Base-by-base conservation (phyloP, 2,888 invertebrate species). In the Cerastis rubricosa region DNA sequence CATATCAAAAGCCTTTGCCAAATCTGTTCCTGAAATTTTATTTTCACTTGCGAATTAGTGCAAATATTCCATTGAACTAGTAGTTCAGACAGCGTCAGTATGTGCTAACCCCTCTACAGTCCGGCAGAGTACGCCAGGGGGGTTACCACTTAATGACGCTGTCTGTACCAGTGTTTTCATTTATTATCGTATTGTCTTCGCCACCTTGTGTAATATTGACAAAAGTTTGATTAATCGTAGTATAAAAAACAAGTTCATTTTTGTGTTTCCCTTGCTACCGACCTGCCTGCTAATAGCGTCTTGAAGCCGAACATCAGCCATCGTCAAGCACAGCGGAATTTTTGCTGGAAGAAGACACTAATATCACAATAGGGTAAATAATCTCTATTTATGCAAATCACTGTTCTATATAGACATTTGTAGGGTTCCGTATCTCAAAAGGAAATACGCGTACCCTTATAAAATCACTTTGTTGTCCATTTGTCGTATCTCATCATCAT, bases 281-380 rank as follows among this genome's bases (percentile, higher is more conserved):
- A 5, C 29, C 12, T 25, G 2, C 11, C 14, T 25, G 40, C 43
- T 25, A 19, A 61, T 69, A 75, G 45, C 75, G 69, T 12, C 17
- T 51, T 51, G 78, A 75, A 51, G 19, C 35, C 49, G 75, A 75
- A 43, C 78, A 78, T 51, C 75, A 75, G 43, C 78, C 74, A 8
- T 75, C 74, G 22, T 78, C 75, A 12, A 75, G 75, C 49, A 51
- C 75, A 35, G 69, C 78, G 7, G 78, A 78, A 35, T 35, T 51
- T 51, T 35, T 75, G 51, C 22, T 35, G 8, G 69, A 45, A 35
- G 69, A 69, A 35, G 70, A 75, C 12, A 19, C 17, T 4, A 51
- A 35, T 25, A 35, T 51, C 25, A 78, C 17, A 35, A 12, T 22
- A 45, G 35, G 51, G 75, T 75, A 54, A 51, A 69, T 45, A 14